Percentiles rank a stretch among this genome's conserved stretches.
Conservation (phyloP, 2,888 invertebrate species). For the Rotaria macrura region DNA sequence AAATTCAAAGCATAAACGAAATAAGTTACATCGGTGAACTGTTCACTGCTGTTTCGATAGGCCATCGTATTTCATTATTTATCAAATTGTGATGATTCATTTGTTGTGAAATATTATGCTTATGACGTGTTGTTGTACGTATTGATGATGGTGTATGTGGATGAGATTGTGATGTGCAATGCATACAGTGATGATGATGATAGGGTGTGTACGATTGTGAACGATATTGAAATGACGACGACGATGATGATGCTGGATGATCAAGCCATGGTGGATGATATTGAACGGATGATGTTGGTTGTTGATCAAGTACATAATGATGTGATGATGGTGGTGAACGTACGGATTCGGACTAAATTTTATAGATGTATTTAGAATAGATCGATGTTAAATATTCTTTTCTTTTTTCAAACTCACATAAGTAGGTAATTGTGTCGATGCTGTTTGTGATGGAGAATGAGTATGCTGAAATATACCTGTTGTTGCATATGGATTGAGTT, state of each 20-base stretch:
- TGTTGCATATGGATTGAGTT: constrained; percentile 30
- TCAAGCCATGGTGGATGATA: constrained; percentile 19
- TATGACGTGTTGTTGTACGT: background rate
- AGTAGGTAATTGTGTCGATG: background rate
- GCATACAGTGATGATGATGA: background rate
- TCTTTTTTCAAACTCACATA: background rate
- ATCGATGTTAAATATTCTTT: too few relatives aligned
- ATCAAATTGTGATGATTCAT: background rate
- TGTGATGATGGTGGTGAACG: background rate
- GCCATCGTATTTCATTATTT: background rate
- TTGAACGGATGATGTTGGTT: background rate
- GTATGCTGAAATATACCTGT: constrained; percentile 24
- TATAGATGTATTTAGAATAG: too few relatives aligned
- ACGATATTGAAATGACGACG: background rate
- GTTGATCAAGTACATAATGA: background rate
- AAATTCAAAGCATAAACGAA: background rate
- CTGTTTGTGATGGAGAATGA: background rate
- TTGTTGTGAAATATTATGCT: background rate
- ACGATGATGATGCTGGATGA: background rate
- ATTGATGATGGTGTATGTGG: constrained; percentile 19
- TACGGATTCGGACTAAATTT: background rate
- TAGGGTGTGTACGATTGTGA: background rate
- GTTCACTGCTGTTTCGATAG: background rate
- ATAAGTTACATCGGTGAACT: background rate
- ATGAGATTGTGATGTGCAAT: background rate